phyloP scores from a whole-genome alignment of 2,888 invertebrate species.

The Tipula unca region DNA sequence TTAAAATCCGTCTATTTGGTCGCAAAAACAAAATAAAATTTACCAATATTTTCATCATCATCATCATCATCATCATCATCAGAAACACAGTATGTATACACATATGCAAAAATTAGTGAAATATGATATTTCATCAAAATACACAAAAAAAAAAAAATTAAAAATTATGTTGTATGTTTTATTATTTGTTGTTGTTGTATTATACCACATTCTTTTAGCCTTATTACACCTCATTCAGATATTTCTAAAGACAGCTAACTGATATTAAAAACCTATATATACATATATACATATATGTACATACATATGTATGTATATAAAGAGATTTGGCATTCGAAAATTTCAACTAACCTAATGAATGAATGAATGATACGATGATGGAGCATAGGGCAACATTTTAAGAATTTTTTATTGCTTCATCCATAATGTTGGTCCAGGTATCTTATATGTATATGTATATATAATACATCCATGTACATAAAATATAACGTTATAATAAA shows the following conservation, averaged over 20 bases:
- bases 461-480: neutral
- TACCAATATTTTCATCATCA: neutral
- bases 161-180: neutral
- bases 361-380: neutral
- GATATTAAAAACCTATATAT: neutral
- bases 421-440: neutral
- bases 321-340: neutral
- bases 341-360: neutral
- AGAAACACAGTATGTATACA: neutral
- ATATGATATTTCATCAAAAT: neutral
- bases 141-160: neutral
- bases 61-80: neutral
- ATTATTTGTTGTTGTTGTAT: neutral
- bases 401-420: neutral
- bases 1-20: neutral
- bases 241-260: neutral
- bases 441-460: neutral
- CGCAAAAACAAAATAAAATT: neutral
- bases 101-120: neutral
- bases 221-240: conserved; percentile 8
- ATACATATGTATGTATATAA: too few relatives aligned
- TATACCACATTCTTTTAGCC: conserved; percentile 4
- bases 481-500: neutral
- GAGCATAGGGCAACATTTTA: neutral
- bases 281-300: too few relatives aligned